Percentiles rank a stretch among this genome's conserved stretches.
phyloP scores from a whole-genome alignment of 2,113 vertebrate species.

The Paedocypris sp. region DNA sequence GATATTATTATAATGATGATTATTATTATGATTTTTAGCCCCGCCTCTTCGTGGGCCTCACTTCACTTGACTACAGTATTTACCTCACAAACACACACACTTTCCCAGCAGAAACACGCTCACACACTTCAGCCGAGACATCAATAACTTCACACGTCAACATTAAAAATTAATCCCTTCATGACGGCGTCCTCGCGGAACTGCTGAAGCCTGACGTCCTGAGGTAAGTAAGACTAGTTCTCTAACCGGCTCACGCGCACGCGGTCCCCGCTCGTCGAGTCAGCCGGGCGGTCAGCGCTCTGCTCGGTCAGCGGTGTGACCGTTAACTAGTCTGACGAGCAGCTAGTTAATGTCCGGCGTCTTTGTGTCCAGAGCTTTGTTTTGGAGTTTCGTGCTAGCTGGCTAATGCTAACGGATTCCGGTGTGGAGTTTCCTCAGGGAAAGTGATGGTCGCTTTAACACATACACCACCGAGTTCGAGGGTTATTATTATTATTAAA shows the following conservation, averaged over 20 bases:
- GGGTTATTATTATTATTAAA: neutral
- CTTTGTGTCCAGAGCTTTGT: neutral
- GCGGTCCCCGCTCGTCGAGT: no score
- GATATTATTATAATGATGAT: neutral
- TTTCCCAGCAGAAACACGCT: no score
- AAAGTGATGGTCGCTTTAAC: neutral
- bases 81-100: no score
- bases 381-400: neutral
- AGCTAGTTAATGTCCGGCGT: no score
- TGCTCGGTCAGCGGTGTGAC: no score
- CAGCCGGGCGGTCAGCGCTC: no score
- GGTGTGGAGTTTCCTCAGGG: neutral
- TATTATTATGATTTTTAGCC: neutral
- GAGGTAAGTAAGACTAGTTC: neutral
- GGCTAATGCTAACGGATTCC: conserved; percentile 8
- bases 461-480: neutral
- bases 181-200: neutral
- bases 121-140: no score
- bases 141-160: neutral
- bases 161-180: neutral
- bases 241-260: neutral
- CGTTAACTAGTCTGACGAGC: no score
- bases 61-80: neutral
- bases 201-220: neutral
- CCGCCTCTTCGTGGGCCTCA: conserved; percentile 1